These are phyloP conservation scores for Drosophila tropicalis DNA, from an alignment of 1,140 invertebrate species.

Conservation along the genomic window DNA sequence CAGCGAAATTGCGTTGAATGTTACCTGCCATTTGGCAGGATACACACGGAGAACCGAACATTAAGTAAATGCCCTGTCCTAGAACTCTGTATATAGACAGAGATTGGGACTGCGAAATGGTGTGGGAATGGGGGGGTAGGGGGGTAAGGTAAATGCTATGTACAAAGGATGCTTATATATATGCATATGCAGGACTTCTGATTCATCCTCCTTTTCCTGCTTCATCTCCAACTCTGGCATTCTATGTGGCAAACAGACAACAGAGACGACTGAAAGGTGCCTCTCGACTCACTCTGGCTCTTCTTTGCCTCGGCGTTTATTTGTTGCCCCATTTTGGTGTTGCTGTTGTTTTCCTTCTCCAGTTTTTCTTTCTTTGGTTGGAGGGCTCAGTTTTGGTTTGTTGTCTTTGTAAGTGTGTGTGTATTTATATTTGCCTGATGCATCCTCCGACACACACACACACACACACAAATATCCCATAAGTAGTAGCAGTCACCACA, in stretches of 20 bases:
- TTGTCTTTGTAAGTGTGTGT: slow-evolving; percentile 8
- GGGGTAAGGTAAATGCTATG: slow-evolving; percentile 22
- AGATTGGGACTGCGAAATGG: neutral
- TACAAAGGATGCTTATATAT: slow-evolving; percentile 52
- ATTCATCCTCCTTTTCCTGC: slow-evolving; percentile 16
- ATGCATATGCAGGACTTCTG: slow-evolving; percentile 48
- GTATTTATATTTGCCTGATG: slow-evolving; percentile 32
- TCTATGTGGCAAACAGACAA: slow-evolving; percentile 58
- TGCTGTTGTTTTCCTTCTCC: slow-evolving; percentile 46
- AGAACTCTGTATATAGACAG: slow-evolving; percentile 44
- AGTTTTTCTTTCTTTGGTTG: neutral
- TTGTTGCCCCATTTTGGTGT: slow-evolving; percentile 65
- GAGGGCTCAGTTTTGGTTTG: slow-evolving; percentile 34
- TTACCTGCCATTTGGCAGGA: slow-evolving; percentile 76
- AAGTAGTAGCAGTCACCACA: slow-evolving; percentile 29
- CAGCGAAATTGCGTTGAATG: slow-evolving; percentile 78
- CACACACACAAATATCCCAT: slow-evolving; percentile 16
- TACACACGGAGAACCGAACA: slow-evolving; percentile 36
- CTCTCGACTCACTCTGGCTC: slow-evolving; percentile 14
- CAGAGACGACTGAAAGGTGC: slow-evolving; percentile 51
- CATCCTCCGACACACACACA: slow-evolving; percentile 23
- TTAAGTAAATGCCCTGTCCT: slow-evolving; percentile 72
- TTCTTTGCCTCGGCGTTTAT: slow-evolving; percentile 64
- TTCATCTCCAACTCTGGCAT: slow-evolving; percentile 21
- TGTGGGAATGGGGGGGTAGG: neutral